Percentiles rank a stretch among this genome's conserved stretches.
phyloP scores from a whole-genome alignment of 2,797 vertebrate species.

The Echiichthys vipera region DNA sequence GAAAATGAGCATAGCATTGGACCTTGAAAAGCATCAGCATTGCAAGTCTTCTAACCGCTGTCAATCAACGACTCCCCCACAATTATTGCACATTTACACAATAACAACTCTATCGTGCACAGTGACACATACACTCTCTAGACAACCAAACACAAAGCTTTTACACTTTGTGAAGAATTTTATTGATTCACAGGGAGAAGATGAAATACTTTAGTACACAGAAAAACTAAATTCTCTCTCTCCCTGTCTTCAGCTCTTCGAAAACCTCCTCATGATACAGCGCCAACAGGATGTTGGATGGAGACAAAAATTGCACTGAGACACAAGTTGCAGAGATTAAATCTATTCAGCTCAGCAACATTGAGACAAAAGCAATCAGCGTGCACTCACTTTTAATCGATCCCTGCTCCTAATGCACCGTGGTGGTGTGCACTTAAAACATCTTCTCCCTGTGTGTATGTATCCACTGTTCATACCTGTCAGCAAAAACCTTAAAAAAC shows the following conservation, averaged over 20 bases:
- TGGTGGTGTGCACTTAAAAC: background rate
- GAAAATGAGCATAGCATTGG: no score
- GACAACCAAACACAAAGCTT: slow-evolving; percentile 1
- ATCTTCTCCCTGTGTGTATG: background rate
- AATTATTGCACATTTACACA: no score
- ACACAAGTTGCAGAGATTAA: background rate
- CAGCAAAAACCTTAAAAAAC: background rate
- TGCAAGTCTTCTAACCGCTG: background rate
- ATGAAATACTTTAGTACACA: background rate
- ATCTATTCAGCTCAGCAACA: slow-evolving; percentile 2
- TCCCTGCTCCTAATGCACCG: background rate
- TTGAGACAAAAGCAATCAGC: background rate
- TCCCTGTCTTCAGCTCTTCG: background rate
- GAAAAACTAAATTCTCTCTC: background rate
- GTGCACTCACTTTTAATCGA: background rate
- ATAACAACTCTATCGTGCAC: no score
- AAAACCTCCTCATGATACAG: background rate
- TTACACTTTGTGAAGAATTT: background rate
- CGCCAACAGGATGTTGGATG: background rate
- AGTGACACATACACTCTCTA: no score
- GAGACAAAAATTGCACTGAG: slow-evolving; percentile 4
- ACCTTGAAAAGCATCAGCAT: slow-evolving; percentile 13
- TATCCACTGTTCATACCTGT: background rate
- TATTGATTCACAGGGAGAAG: background rate
- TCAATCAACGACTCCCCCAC: background rate